Evolutionary conservation across 2,888 invertebrate genomes (phyloP).

Genomic region (Eupithecia subumbrata): DNA sequence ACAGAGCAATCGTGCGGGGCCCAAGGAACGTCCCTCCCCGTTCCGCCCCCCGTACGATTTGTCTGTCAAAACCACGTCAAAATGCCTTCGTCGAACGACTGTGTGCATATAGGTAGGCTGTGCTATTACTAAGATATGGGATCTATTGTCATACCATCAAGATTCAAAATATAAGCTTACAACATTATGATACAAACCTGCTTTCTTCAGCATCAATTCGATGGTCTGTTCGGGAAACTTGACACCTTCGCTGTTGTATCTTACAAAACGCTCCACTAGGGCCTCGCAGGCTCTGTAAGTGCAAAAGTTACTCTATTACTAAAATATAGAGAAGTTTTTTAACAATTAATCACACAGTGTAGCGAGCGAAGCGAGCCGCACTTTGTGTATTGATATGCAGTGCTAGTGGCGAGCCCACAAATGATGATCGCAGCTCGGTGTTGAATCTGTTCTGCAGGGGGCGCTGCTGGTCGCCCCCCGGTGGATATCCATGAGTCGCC

Average conservation of each 20-base stretch:
- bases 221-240: constrained; percentile 59
- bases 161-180: background rate
- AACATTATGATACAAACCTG: constrained; percentile 38
- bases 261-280: constrained; percentile 57
- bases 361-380: background rate
- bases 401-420: background rate
- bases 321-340: background rate
- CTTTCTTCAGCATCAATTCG: constrained; percentile 52
- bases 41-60: too few species aligned
- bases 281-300: constrained; percentile 59
- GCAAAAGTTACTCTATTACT: background rate
- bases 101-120: too few species aligned
- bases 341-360: background rate
- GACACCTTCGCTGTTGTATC: constrained; percentile 68
- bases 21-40: too few species aligned
- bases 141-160: background rate
- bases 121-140: background rate
- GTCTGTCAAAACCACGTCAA: too few species aligned
- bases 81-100: too few species aligned
- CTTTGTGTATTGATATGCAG: background rate
- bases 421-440: background rate
- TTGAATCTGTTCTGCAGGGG: background rate
- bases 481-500: background rate
- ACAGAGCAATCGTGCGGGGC: too few species aligned
- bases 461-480: background rate